These are phyloP conservation scores for Papilio polytes DNA, from an alignment of 1,140 invertebrate genomes.

Conservation along the genomic window DNA sequence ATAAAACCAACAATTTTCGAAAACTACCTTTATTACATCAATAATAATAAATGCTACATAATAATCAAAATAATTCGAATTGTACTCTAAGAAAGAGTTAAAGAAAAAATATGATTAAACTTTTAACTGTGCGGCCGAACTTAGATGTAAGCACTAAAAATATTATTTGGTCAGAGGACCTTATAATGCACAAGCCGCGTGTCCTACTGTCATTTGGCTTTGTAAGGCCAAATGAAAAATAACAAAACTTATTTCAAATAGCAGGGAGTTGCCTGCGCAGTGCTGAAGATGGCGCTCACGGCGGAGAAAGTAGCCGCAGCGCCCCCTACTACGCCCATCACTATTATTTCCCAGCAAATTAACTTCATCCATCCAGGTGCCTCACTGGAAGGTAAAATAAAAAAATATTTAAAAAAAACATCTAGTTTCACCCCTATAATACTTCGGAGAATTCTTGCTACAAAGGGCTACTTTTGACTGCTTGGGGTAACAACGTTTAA, in stretches of 20 bases:
- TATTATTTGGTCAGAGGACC: conserved; percentile 13
- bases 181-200: conserved; percentile 4
- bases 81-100: background rate
- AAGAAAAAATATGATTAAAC: background rate
- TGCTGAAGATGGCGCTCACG: conserved; percentile 83
- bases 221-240: background rate
- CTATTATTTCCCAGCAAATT: conserved; percentile 85
- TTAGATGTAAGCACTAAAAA: background rate
- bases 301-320: conserved; percentile 86
- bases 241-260: conserved; percentile 60
- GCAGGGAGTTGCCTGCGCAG: conserved; percentile 70
- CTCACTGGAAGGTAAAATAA: conserved; percentile 50
- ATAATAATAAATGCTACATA: conserved; percentile 11
- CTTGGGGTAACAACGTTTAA: no score
- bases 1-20: conserved; percentile 13
- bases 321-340: conserved; percentile 86
- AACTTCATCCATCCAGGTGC: conserved; percentile 67
- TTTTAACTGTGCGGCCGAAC: background rate
- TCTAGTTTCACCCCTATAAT: background rate
- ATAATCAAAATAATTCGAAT: conserved; percentile 26
- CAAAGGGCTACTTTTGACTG: no score
- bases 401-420: background rate
- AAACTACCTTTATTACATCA: conserved; percentile 7
- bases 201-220: background rate
- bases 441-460: no score